Evolutionary conservation across 2,888 invertebrate species (phyloP).

Genomic region (Lithophane semibrunnea): DNA sequence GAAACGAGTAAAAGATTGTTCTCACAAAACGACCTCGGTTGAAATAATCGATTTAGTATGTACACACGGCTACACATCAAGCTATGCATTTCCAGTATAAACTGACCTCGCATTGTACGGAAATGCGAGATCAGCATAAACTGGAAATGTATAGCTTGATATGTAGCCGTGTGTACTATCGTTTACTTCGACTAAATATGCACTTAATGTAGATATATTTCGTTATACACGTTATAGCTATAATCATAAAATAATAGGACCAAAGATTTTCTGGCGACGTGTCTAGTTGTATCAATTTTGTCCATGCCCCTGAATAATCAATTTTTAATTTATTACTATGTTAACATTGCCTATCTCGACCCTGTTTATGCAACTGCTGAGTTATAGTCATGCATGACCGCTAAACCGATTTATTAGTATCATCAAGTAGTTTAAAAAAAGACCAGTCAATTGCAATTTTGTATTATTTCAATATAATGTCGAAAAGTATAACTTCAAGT

Average conservation of each 20-base stretch:
- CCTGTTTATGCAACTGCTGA: slow-evolving; percentile 19
- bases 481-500: slow-evolving; percentile 10
- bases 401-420: slow-evolving; percentile 23
- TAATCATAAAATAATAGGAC: slow-evolving; percentile 64
- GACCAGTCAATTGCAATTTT: slow-evolving; percentile 39
- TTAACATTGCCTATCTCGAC: slow-evolving; percentile 12
- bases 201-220: slow-evolving; percentile 63
- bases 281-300: slow-evolving; percentile 58
- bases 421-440: slow-evolving; percentile 27
- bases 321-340: slow-evolving; percentile 47
- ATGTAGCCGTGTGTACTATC: neutral
- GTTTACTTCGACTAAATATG: slow-evolving; percentile 50
- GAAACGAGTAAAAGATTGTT: slow-evolving; percentile 18
- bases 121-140: too few relatives aligned
- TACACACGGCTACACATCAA: neutral
- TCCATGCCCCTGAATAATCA: slow-evolving; percentile 34
- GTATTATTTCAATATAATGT: slow-evolving; percentile 18
- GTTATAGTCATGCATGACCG: slow-evolving; percentile 25
- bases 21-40: slow-evolving; percentile 23
- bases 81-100: too few relatives aligned
- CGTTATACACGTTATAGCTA: slow-evolving; percentile 58
- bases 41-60: slow-evolving; percentile 26
- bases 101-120: too few relatives aligned
- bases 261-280: slow-evolving; percentile 68
- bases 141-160: too few relatives aligned